These are phyloP conservation scores for Leptinotarsa undecemlineata DNA, from an alignment of 1,140 invertebrate genomes.

Conservation along the genomic window DNA sequence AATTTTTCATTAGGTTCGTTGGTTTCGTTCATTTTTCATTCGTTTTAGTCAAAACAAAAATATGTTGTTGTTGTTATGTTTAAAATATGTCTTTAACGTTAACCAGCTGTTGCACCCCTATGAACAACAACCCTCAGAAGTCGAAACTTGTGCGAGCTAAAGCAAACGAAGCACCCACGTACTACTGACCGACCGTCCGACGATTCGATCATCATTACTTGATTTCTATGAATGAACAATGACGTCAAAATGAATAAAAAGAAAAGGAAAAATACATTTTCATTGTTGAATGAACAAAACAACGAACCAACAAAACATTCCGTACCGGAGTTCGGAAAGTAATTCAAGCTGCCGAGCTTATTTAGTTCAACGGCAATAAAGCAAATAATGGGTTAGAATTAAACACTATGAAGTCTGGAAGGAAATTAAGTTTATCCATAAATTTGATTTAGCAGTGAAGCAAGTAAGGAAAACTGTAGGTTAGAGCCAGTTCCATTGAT, in stretches of 20 bases:
- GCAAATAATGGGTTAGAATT: constrained; percentile 55
- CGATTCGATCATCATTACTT: neutral
- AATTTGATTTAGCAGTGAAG: constrained; percentile 56
- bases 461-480: constrained; percentile 49
- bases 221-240: neutral
- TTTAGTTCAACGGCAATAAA: constrained; percentile 47
- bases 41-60: too few species aligned
- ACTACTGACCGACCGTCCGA: too few species aligned
- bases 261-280: neutral
- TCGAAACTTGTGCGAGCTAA: too few species aligned
- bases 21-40: too few species aligned
- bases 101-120: too few species aligned
- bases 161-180: too few species aligned
- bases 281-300: neutral
- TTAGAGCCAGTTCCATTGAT: constrained; percentile 47
- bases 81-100: too few species aligned
- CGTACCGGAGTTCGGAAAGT: constrained; percentile 19
- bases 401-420: constrained; percentile 55
- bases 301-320: neutral
- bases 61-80: too few species aligned
- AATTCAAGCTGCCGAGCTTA: constrained; percentile 23
- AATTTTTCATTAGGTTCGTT: too few species aligned
- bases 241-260: neutral
- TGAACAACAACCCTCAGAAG: too few species aligned
- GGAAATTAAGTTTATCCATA: constrained; percentile 57